Percentiles rank a stretch among this genome's conserved stretches.
phyloP scores from a whole-genome alignment of 2,888 invertebrate species.

The Anoncus sp. region DNA sequence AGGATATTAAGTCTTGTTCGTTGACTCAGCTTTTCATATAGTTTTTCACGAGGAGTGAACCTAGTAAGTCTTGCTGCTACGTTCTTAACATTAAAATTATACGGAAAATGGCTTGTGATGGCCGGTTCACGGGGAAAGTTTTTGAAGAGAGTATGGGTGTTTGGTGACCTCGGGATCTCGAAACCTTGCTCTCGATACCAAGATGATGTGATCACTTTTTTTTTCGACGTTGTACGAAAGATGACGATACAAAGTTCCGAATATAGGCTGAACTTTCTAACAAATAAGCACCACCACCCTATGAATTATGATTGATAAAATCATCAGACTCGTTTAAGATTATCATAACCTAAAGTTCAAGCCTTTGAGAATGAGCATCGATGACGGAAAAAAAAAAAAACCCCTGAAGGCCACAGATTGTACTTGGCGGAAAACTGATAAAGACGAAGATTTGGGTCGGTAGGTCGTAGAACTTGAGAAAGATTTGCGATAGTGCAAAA shows the following conservation, averaged over 20 bases:
- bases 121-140: too few species aligned
- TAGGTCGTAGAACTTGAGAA: slow-evolving; percentile 9
- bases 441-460: not conserved
- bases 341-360: too few species aligned
- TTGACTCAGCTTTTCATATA: slow-evolving; percentile 28
- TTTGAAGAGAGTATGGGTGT: too few species aligned
- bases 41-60: not conserved
- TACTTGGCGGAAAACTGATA: not conserved
- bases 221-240: too few species aligned
- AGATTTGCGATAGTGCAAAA: slow-evolving; percentile 31
- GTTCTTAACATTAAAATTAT: slow-evolving; percentile 1
- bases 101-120: not conserved
- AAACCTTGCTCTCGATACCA: too few species aligned
- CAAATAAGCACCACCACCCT: too few species aligned
- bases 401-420: not conserved
- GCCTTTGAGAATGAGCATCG: not conserved
- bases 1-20: slow-evolving; percentile 36
- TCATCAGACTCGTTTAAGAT: too few species aligned
- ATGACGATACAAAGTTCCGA: too few species aligned
- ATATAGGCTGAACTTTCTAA: too few species aligned
- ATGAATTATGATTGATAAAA: too few species aligned
- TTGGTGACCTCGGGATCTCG: too few species aligned
- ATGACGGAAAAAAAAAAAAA: not conserved
- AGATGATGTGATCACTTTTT: too few species aligned
- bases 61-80: not conserved